Conservation (phyloP, 1,140 invertebrate species). For the Amphibalanus amphitrite region DNA sequence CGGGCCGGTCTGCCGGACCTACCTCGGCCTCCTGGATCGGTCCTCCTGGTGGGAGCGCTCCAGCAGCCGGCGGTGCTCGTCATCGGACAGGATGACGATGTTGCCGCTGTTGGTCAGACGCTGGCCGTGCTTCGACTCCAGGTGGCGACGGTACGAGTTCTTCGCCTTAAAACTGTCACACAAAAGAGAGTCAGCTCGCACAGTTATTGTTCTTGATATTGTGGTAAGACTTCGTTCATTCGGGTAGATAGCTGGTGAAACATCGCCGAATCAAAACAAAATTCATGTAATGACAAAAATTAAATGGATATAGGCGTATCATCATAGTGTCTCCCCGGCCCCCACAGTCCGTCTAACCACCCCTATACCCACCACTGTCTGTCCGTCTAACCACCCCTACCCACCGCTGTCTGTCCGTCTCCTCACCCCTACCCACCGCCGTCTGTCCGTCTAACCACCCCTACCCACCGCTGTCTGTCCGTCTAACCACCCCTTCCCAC, state of each 20-base stretch:
- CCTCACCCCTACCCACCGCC: constrained; percentile 10
- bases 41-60: background rate
- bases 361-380: background rate
- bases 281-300: no score
- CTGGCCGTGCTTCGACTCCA: constrained; percentile 36
- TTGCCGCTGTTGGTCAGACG: constrained; percentile 34
- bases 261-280: no score
- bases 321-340: background rate
- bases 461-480: no score
- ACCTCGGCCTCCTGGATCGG: background rate
- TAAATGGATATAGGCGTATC: no score
- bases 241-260: no score
- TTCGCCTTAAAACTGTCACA: constrained; percentile 38
- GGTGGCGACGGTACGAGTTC: constrained; percentile 44
- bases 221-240: no score
- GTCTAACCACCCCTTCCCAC: no score
- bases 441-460: no score
- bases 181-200: no score
- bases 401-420: background rate
- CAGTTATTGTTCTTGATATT: no score
- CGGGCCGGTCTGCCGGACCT: background rate
- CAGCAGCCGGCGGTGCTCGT: background rate
- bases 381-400: background rate
- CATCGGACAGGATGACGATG: constrained; percentile 5
- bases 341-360: background rate